A percentile compares a stretch with the other conserved stretches of the same genome.
phyloP scores from a whole-genome alignment of 2,797 vertebrate genomes.

The Lithobates pipiens region DNA sequence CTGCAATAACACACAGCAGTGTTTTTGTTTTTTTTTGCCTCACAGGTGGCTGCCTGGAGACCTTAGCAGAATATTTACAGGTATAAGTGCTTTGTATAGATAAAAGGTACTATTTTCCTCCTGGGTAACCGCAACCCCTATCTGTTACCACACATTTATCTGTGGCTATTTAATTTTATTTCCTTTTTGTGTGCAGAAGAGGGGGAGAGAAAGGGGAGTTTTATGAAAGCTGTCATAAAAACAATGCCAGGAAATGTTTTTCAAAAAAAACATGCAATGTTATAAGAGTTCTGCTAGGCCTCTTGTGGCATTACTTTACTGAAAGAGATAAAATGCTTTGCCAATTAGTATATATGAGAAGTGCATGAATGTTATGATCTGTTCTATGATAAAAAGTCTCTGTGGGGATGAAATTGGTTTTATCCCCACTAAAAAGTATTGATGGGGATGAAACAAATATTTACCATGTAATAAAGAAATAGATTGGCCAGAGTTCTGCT shows the following conservation, averaged over 20 bases:
- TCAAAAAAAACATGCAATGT: not conserved
- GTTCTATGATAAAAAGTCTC: no score
- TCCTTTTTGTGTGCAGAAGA: not conserved
- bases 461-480: no score
- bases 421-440: no score
- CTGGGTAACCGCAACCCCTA: slow-evolving; percentile 31
- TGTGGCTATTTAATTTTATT: slow-evolving; percentile 27
- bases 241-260: slow-evolving; percentile 12
- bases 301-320: no score
- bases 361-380: no score
- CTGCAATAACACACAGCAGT: slow-evolving; percentile 13
- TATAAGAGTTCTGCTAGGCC: not conserved
- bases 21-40: slow-evolving; percentile 32
- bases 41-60: slow-evolving; percentile 13
- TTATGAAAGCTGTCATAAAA: not conserved
- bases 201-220: not conserved
- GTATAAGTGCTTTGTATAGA: slow-evolving; percentile 48
- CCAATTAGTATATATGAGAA: no score
- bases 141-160: slow-evolving; percentile 14
- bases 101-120: slow-evolving; percentile 12
- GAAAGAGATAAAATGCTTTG: no score
- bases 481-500: no score
- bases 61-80: slow-evolving; percentile 1
- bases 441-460: no score
- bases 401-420: no score